Evolutionary conservation across 2,113 vertebrate genomes (phyloP).

Genomic region (Zosterops lateralis): DNA sequence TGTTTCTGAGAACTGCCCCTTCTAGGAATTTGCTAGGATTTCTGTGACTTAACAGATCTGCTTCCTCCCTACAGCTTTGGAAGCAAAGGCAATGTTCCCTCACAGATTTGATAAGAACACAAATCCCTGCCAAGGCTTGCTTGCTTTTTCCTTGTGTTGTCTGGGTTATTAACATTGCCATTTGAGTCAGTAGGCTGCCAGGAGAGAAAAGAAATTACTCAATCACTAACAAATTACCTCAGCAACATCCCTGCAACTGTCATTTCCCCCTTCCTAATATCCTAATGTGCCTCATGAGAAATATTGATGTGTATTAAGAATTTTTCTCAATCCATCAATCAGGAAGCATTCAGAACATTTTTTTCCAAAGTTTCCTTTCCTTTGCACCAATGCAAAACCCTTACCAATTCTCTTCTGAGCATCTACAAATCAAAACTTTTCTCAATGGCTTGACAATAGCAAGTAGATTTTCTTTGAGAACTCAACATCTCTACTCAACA

Average conservation of each 20-base stretch:
- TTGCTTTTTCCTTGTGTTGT: neutral
- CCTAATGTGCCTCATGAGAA: neutral
- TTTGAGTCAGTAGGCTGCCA: neutral
- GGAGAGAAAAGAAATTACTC: neutral
- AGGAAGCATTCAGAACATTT: neutral
- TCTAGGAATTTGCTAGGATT: constrained; percentile 41
- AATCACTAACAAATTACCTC: neutral
- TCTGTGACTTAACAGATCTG: neutral
- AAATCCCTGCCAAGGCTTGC: neutral
- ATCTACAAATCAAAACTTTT: neutral
- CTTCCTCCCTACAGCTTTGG: neutral
- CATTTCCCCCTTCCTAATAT: neutral
- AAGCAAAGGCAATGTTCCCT: neutral
- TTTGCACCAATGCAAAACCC: neutral
- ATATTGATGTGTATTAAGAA: neutral
- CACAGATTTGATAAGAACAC: neutral
- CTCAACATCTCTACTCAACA: neutral
- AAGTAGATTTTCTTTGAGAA: neutral
- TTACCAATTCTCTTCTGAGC: neutral
- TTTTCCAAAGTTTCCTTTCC: neutral
- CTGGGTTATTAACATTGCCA: neutral
- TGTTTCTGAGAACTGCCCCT: neutral
- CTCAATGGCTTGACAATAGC: neutral
- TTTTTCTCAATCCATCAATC: neutral
- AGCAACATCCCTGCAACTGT: neutral